phyloP scores from a whole-genome alignment of 1,140 invertebrate genomes.

The Cylas formicarius region DNA sequence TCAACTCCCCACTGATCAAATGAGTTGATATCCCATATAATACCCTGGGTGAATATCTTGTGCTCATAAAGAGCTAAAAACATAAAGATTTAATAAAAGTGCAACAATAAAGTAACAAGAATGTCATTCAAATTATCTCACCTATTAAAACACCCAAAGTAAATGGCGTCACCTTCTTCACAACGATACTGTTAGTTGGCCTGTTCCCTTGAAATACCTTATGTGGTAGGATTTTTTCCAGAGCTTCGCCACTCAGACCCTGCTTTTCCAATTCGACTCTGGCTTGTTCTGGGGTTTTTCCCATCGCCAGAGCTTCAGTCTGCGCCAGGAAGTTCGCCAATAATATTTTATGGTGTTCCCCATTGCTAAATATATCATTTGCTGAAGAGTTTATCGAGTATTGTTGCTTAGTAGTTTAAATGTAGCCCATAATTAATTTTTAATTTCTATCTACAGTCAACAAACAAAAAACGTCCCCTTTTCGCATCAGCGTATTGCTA shows the following conservation, averaged over 20 bases:
- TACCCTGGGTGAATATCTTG: slow-evolving; percentile 97
- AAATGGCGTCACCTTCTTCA: slow-evolving; percentile 90
- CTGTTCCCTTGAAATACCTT: slow-evolving; percentile 97
- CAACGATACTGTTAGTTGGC: slow-evolving; percentile 96
- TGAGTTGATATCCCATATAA: slow-evolving; percentile 99
- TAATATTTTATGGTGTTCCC: slow-evolving; percentile 78
- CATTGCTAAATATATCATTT: slow-evolving; percentile 51
- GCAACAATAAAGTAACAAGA: background rate
- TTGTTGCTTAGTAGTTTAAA: no score
- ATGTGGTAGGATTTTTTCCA: slow-evolving; percentile 83
- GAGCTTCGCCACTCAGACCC: slow-evolving; percentile 61
- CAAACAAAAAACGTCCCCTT: no score
- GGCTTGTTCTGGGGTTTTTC: slow-evolving; percentile 75
- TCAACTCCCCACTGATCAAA: slow-evolving; percentile 99
- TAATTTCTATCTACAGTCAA: no score
- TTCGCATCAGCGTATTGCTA: no score
- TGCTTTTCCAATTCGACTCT: slow-evolving; percentile 65
- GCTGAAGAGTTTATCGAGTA: no score
- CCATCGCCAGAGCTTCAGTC: slow-evolving; percentile 94
- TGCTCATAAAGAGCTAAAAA: slow-evolving; percentile 91
- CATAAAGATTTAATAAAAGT: slow-evolving; percentile 1
- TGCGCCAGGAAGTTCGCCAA: slow-evolving; percentile 97
- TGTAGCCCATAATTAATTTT: no score
- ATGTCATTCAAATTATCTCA: slow-evolving; percentile 41
- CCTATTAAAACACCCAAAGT: slow-evolving; percentile 92